These are phyloP conservation scores for Champsocephalus esox DNA, from an alignment of 2,797 vertebrate genomes.

Conservation along the genomic window DNA sequence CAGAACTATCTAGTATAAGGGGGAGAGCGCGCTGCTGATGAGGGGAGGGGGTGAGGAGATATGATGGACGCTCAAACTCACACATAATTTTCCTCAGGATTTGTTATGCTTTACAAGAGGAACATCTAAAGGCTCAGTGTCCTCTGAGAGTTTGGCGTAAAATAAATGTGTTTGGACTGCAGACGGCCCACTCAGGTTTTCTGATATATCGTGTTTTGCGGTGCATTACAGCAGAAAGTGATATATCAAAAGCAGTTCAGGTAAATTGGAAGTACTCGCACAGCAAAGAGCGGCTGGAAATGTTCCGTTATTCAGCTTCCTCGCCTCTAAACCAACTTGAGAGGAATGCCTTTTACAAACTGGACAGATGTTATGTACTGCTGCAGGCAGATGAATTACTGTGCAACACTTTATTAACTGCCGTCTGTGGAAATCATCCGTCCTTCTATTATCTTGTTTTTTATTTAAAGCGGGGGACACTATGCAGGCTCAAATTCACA, in stretches of 20 bases:
- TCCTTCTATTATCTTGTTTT: not conserved
- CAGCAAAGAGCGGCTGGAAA: conserved; percentile 42
- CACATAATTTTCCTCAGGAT: conserved; percentile 63
- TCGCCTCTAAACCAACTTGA: conserved; percentile 70
- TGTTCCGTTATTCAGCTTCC: conserved; percentile 58
- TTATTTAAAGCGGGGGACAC: not conserved
- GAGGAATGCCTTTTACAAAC: conserved; percentile 61
- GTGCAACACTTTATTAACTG: conserved; percentile 49
- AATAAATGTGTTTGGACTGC: conserved; percentile 74
- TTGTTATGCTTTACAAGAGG: conserved; percentile 58
- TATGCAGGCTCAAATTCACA: not conserved
- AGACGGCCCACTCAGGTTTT: conserved; percentile 77
- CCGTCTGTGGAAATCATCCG: conserved; percentile 40
- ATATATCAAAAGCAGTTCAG: conserved; percentile 79
- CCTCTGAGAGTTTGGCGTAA: conserved; percentile 58
- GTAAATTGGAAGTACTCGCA: conserved; percentile 64
- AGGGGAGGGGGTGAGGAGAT: conserved; percentile 30
- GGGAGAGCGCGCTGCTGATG: conserved; percentile 13
- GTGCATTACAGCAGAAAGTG: conserved; percentile 73
- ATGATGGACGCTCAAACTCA: conserved; percentile 51
- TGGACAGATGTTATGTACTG: conserved; percentile 43
- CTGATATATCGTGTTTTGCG: conserved; percentile 82
- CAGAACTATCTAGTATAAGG: conserved; percentile 52
- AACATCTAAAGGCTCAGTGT: conserved; percentile 64
- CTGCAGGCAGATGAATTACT: conserved; percentile 43